A percentile compares a stretch with the other conserved stretches of the same genome.
Evolutionary conservation across 1,140 invertebrate genomes (phyloP).

Genomic region (Chrysoperla carnea): DNA sequence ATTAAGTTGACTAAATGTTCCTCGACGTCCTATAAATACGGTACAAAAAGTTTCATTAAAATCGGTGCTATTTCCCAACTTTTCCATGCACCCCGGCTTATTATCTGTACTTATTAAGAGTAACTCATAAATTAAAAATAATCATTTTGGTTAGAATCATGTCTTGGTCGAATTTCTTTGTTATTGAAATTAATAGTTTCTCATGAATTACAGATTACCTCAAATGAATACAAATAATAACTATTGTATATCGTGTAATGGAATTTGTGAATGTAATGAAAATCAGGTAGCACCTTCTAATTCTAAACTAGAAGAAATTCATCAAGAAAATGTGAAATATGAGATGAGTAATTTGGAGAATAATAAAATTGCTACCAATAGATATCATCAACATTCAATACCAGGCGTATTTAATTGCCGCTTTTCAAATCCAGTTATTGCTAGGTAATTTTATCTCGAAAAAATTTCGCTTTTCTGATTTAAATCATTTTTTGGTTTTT

Average conservation of each 20-base stretch:
- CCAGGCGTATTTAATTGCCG: slow-evolving; percentile 80
- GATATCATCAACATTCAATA: slow-evolving; percentile 27
- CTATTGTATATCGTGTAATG: slow-evolving; percentile 1
- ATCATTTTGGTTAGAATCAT: no score
- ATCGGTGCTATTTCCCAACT: no score
- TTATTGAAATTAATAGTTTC: no score
- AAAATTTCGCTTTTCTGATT: no score
- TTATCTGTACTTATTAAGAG: no score
- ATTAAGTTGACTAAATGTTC: no score
- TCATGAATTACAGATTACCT: neutral
- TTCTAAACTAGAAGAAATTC: neutral
- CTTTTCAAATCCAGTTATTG: slow-evolving; percentile 50
- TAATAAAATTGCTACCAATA: neutral
- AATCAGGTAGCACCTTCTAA: neutral
- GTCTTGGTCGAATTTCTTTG: no score
- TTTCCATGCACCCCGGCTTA: no score
- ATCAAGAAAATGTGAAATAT: slow-evolving; percentile 13
- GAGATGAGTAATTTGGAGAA: slow-evolving; percentile 3
- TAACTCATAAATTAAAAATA: no score
- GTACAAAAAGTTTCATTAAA: no score
- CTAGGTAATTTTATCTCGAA: slow-evolving; percentile 19
- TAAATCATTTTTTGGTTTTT: no score
- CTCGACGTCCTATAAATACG: no score
- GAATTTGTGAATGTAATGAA: slow-evolving; percentile 1
- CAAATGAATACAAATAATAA: slow-evolving; percentile 1